phyloP scores from a whole-genome alignment of 64 coral and sea anemone genomes.

The Montipora sp. region DNA sequence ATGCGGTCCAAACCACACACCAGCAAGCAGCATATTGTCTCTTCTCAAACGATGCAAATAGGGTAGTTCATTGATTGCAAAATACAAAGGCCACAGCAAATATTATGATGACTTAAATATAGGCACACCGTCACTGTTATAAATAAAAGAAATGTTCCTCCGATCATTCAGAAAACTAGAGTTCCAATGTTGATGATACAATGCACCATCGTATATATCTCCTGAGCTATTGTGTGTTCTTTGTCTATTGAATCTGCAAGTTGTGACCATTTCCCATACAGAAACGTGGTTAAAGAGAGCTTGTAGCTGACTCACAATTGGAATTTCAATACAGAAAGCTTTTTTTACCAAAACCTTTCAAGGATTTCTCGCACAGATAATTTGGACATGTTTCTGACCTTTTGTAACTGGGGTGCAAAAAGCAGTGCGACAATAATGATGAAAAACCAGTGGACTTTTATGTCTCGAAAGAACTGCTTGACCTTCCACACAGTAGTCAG shows the following conservation, averaged over 20 bases:
- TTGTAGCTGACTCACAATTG: neutral
- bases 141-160: constrained; percentile 59
- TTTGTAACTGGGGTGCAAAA: neutral
- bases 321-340: neutral
- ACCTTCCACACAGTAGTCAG: neutral
- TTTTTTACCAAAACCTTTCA: neutral
- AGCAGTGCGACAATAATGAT: neutral
- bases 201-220: constrained; percentile 60
- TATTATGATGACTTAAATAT: constrained; percentile 67
- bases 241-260: neutral
- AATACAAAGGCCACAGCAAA: constrained; percentile 53
- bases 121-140: constrained; percentile 52
- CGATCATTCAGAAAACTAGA: neutral
- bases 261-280: neutral
- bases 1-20: constrained; percentile 56
- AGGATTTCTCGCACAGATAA: neutral
- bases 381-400: neutral
- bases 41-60: constrained; percentile 7
- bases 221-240: neutral
- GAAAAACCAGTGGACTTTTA: constrained; percentile 15
- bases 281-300: neutral
- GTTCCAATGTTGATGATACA: constrained; percentile 7
- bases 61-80: constrained; percentile 71
- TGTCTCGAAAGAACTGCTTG: constrained; percentile 10
- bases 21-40: constrained; percentile 73